Conservation (phyloP, 2,888 invertebrate species). For the Lasioglossum villosulum region DNA sequence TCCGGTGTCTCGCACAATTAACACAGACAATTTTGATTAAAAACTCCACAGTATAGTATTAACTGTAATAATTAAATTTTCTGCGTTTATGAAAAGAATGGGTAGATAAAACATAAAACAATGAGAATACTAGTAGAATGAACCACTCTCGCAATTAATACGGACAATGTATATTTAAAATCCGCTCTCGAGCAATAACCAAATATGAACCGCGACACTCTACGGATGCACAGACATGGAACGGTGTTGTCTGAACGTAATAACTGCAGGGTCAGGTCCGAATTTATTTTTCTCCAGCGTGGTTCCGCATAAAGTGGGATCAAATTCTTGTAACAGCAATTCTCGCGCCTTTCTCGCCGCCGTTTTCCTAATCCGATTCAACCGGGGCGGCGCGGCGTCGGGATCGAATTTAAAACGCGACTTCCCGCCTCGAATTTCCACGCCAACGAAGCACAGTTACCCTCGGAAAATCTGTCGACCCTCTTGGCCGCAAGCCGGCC, state of each 20-base stretch:
- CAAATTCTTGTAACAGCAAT: constrained; percentile 13
- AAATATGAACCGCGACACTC: not conserved
- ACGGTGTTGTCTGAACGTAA: not conserved
- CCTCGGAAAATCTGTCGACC: constrained; percentile 34
- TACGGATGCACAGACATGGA: not conserved
- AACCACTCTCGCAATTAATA: not conserved
- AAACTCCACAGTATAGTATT: not conserved
- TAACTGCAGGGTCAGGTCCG: not conserved
- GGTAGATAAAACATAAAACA: not conserved
- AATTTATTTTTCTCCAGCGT: constrained; percentile 29
- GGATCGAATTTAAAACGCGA: constrained; percentile 32
- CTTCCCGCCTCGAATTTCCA: constrained; percentile 24
- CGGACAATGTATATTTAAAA: not conserved
- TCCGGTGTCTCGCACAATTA: not conserved
- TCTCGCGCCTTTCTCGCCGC: not conserved
- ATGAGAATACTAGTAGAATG: not conserved
- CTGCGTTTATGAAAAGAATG: not conserved
- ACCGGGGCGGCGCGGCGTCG: not conserved
- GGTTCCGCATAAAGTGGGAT: not conserved
- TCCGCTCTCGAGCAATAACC: not conserved
- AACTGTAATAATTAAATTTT: not conserved
- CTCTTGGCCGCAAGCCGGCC: not conserved
- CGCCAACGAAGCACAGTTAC: constrained; percentile 7
- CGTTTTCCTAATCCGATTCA: constrained; percentile 51
- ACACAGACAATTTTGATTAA: not conserved